phyloP scores from a whole-genome alignment of 2,113 vertebrate species.

The Hiodon alosoides region DNA sequence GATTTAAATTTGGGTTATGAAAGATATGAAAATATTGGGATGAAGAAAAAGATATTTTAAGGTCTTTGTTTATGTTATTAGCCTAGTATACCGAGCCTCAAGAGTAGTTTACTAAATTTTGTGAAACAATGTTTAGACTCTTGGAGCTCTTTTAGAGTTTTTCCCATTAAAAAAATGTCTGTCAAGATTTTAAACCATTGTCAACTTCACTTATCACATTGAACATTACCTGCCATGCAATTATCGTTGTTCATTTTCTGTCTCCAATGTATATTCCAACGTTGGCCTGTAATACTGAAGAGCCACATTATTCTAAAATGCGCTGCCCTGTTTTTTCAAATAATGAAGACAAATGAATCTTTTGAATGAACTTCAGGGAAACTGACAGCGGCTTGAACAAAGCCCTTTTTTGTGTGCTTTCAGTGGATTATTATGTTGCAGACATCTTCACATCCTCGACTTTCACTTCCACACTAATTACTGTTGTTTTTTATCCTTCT shows the following conservation, averaged over 20 bases:
- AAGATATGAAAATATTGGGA: constrained; percentile 16
- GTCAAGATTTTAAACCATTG: constrained; percentile 9
- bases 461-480: constrained; percentile 7
- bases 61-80: background rate
- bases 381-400: constrained; percentile 4
- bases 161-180: background rate
- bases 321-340: constrained; percentile 7
- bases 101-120: background rate
- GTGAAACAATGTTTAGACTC: background rate
- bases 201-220: constrained; percentile 4
- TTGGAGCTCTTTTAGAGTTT: background rate
- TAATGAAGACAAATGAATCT: constrained; percentile 13
- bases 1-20: constrained; percentile 38
- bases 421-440: background rate
- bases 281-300: background rate
- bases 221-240: constrained; percentile 10
- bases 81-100: background rate
- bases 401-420: constrained; percentile 11
- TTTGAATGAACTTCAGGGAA: constrained; percentile 19
- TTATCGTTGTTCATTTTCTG: constrained; percentile 5
- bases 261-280: background rate
- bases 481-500: background rate
- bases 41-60: constrained; percentile 7
- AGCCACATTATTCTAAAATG: background rate
- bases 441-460: constrained; percentile 4